Evolutionary conservation across 35 echinoderm and acorn worm species (phyloP).

Genomic region (Strongylocentrotus purpuratus): DNA sequence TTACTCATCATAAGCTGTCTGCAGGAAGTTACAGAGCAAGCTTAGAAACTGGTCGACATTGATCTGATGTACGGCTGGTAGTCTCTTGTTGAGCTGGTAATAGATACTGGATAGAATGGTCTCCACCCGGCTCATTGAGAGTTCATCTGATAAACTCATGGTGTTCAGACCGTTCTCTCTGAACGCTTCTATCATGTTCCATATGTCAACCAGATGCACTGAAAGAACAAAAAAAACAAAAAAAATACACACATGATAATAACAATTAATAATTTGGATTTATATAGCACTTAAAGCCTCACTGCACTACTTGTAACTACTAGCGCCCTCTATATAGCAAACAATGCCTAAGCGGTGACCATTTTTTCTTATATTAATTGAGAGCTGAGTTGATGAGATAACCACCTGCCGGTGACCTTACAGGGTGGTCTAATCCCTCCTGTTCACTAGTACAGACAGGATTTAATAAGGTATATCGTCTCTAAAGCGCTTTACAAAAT

Average conservation of each 20-base stretch:
- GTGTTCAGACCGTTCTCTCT: conserved; percentile 97
- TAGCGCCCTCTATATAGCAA: no score
- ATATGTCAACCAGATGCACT: conserved; percentile 99
- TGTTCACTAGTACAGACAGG: no score
- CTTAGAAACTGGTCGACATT: conserved; percentile 90
- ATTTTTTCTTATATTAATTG: no score
- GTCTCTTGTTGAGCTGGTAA: conserved; percentile 96
- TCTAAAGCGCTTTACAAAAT: no score
- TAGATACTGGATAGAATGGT: conserved; percentile 89
- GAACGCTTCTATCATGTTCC: conserved; percentile 99
- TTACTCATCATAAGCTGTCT: conserved; percentile 96
- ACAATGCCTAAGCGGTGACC: no score
- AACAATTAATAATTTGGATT: no score
- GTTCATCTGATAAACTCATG: conserved; percentile 75
- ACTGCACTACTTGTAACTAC: no score
- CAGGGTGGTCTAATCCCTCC: no score
- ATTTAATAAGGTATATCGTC: no score
- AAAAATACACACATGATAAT: not conserved
- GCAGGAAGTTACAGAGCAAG: conserved; percentile 78
- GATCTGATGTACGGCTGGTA: conserved; percentile 95
- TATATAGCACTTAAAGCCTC: no score
- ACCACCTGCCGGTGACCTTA: no score
- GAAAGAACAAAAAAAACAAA: conserved; percentile 18
- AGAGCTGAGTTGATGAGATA: no score
- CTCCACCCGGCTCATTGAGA: conserved; percentile 74